phyloP scores from a whole-genome alignment of 2,113 vertebrate genomes.

The Leucoraja erinaceus region DNA sequence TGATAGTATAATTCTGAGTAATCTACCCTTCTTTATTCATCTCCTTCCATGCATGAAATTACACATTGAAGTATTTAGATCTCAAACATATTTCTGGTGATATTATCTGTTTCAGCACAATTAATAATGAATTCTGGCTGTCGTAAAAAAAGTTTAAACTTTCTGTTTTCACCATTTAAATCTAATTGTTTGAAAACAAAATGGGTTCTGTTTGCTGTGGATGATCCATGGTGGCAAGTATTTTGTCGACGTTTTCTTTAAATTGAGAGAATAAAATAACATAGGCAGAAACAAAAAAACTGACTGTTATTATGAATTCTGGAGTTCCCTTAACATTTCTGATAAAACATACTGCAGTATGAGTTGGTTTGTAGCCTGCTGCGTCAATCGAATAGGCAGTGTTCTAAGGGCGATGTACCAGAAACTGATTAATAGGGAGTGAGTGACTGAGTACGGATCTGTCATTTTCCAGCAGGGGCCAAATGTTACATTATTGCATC shows the following conservation, averaged over 20 bases:
- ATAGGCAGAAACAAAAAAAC: not conserved
- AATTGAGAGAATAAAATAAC: not conserved
- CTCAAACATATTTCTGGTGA: not conserved
- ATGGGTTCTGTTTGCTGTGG: not conserved
- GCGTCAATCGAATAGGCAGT: constrained; percentile 41
- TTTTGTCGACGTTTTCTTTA: not conserved
- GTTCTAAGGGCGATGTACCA: constrained; percentile 45
- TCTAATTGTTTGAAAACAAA: not conserved
- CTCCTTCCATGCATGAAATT: not conserved
- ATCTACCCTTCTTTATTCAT: not conserved
- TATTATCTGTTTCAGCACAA: not conserved
- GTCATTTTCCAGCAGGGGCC: constrained; percentile 52
- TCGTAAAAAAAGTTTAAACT: not conserved
- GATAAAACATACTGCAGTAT: not conserved
- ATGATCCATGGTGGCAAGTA: not conserved
- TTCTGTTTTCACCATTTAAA: not conserved
- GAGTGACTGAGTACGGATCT: constrained; percentile 53
- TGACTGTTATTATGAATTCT: not conserved
- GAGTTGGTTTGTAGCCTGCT: constrained; percentile 14
- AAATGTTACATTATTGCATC: constrained; percentile 57
- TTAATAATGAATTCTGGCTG: not conserved
- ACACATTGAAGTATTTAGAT: not conserved
- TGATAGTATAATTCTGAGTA: not conserved
- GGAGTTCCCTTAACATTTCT: not conserved
- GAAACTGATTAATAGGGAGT: constrained; percentile 57